A percentile compares a stretch with the other conserved stretches of the same genome.
Evolutionary conservation across 2,113 vertebrate species (phyloP).

Genomic region (Phrynosoma platyrhinos): DNA sequence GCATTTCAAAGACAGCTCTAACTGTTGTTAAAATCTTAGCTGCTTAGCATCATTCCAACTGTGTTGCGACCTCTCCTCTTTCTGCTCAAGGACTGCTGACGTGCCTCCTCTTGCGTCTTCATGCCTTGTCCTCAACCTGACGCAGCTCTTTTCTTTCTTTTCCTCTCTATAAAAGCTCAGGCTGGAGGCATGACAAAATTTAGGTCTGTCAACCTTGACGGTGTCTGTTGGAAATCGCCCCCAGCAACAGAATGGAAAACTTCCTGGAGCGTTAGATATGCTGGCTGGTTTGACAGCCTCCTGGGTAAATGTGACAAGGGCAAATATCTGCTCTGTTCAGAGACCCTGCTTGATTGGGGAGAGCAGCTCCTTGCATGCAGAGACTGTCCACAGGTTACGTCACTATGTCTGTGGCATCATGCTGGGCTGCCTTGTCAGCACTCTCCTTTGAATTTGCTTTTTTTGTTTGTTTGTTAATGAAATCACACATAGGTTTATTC

Average conservation of each 20-base stretch:
- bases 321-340: constrained; percentile 7
- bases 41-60: constrained; percentile 59
- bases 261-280: neutral
- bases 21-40: constrained; percentile 58
- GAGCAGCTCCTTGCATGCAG: constrained; percentile 8
- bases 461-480: neutral
- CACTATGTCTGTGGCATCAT: neutral
- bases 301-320: neutral
- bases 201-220: constrained; percentile 24
- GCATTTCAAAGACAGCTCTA: constrained; percentile 18
- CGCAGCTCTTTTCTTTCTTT: constrained; percentile 39
- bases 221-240: constrained; percentile 29
- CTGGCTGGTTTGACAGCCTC: neutral
- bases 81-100: constrained; percentile 55
- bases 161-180: constrained; percentile 29
- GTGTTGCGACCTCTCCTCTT: constrained; percentile 42
- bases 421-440: constrained; percentile 7
- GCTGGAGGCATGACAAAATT: constrained; percentile 20
- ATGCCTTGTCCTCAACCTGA: constrained; percentile 55
- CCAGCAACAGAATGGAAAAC: constrained; percentile 21
- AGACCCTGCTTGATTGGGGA: neutral
- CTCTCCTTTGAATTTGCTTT: constrained; percentile 15
- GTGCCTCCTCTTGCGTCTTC: constrained; percentile 58
- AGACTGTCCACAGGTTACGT: neutral
- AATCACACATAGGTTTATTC: constrained; percentile 24